These are phyloP conservation scores for Podarcis muralis DNA, from an alignment of 2,113 vertebrate genomes.

Conservation along the genomic window DNA sequence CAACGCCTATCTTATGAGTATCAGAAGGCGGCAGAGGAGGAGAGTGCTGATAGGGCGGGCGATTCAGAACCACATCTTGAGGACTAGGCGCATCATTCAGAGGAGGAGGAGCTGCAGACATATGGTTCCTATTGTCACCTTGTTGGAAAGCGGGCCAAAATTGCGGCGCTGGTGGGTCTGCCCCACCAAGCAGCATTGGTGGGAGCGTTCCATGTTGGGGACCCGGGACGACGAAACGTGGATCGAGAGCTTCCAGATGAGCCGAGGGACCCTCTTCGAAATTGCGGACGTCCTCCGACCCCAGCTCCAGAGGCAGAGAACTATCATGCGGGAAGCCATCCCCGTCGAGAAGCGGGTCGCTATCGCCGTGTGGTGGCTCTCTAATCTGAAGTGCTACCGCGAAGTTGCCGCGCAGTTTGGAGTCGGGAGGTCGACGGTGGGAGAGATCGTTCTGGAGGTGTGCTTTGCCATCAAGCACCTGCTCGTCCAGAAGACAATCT, in stretches of 20 bases:
- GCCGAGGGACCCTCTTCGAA: neutral
- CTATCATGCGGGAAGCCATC: conserved; percentile 10
- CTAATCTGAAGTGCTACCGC: conserved; percentile 5
- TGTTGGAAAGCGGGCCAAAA: neutral
- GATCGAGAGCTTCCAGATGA: conserved; percentile 9
- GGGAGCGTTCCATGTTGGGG: neutral
- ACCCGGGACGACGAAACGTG: neutral
- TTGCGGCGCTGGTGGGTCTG: conserved; percentile 10
- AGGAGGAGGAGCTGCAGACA: neutral
- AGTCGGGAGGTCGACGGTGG: conserved; percentile 1
- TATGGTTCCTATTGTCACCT: neutral
- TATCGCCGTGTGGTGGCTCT: neutral
- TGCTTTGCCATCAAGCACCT: neutral
- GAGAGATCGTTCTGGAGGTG: conserved; percentile 7
- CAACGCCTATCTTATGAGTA: neutral
- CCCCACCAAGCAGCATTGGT: neutral
- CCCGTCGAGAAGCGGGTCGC: conserved; percentile 1
- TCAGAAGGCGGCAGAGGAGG: neutral
- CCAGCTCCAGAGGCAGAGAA: neutral
- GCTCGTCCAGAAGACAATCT: neutral
- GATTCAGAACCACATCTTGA: neutral
- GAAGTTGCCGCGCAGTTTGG: neutral
- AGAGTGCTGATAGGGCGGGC: neutral
- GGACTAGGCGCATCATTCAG: neutral
- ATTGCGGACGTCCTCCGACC: neutral